These are phyloP conservation scores for Oostethus manadensis DNA, from an alignment of 2,113 vertebrate species.

Conservation along the genomic window DNA sequence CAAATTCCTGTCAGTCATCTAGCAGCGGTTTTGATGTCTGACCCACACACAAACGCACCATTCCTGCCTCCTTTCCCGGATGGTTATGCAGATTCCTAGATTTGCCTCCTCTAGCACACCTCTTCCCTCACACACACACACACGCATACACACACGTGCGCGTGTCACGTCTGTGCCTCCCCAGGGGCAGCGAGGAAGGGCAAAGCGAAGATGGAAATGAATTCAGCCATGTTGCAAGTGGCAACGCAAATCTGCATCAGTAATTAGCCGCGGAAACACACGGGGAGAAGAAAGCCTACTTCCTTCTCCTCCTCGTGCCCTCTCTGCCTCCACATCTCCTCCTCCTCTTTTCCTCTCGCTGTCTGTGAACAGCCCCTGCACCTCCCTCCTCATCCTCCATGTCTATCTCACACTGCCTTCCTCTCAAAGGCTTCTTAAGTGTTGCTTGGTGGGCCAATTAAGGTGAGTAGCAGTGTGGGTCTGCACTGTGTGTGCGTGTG, in stretches of 20 bases:
- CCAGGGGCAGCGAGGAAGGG: slow-evolving; percentile 72
- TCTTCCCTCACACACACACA: slow-evolving; percentile 6
- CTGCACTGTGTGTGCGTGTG: slow-evolving; percentile 27
- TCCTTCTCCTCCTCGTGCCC: slow-evolving; percentile 42
- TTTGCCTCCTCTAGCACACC: slow-evolving; percentile 54
- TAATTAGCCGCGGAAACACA: slow-evolving; percentile 78
- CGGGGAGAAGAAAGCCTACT: slow-evolving; percentile 44
- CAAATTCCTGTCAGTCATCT: too few species aligned
- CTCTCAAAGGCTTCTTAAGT: slow-evolving; percentile 77
- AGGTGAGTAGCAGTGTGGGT: slow-evolving; percentile 66
- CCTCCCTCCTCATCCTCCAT: slow-evolving; percentile 32
- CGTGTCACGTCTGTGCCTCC: slow-evolving; percentile 60
- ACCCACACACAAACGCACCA: slow-evolving; percentile 18
- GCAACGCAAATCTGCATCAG: slow-evolving; percentile 80
- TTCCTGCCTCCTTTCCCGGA: slow-evolving; percentile 52
- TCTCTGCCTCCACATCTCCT: slow-evolving; percentile 36
- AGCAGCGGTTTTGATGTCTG: too few species aligned
- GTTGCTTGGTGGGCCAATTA: slow-evolving; percentile 78
- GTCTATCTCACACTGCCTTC: slow-evolving; percentile 65
- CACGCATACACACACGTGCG: slow-evolving; percentile 15
- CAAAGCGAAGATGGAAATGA: slow-evolving; percentile 77
- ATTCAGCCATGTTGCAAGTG: slow-evolving; percentile 79
- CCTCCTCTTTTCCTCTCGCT: slow-evolving; percentile 52
- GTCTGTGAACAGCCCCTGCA: slow-evolving; percentile 47
- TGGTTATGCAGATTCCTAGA: slow-evolving; percentile 73